Base-by-base conservation (phyloP, 2,797 vertebrate species). In the Crocidura indochinensis region DNA sequence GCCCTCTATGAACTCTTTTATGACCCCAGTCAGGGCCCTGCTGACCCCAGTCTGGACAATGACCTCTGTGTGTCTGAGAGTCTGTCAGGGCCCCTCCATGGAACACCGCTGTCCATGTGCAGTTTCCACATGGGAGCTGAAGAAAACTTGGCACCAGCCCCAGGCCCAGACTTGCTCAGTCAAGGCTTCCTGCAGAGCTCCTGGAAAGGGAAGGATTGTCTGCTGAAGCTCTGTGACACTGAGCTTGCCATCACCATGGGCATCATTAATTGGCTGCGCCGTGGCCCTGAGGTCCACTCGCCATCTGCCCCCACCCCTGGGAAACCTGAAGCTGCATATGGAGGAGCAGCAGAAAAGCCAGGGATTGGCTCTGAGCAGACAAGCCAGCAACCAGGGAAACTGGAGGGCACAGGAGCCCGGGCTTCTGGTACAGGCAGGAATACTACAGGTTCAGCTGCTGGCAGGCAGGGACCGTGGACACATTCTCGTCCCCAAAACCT, bases 1-100 rank as follows among this genome's bases (percentile, higher is more conserved):
- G 98, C 98, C 31, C 98, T 99, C 67, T 99, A 98, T 19, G 98
- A 99, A 77, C 97, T 99, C 68, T 98, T 99, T 96, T 98, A 96
- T 80, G 98, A 98, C 77, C 97, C 98, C 26, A 96, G 96, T 0
- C 98, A 98, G 78, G 96, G 95, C 0, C 97, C 98, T 81, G 97
- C 96, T 2, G 98, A 96, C 31, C 97, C 97, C 0, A 82, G 94
- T 79, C 96, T 97, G 88, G 98, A 98, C 0, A 98, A 98, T 60
- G 98, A 98, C 20, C n/a, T 98, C 53, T 97, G 98, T 31, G 87
- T 98, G 56, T 97, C 98, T 24, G 98, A 98, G 91, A 98, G 97
- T 46, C 88, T 98, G 92, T 97, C 98, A 11, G 98, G 97, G 56
- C 97, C 98, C 10, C 96, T 97, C 11, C 94, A 97, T 89, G 98